Conservation (phyloP, 2,113 vertebrate genomes). For the Pseudopipra pipra region DNA sequence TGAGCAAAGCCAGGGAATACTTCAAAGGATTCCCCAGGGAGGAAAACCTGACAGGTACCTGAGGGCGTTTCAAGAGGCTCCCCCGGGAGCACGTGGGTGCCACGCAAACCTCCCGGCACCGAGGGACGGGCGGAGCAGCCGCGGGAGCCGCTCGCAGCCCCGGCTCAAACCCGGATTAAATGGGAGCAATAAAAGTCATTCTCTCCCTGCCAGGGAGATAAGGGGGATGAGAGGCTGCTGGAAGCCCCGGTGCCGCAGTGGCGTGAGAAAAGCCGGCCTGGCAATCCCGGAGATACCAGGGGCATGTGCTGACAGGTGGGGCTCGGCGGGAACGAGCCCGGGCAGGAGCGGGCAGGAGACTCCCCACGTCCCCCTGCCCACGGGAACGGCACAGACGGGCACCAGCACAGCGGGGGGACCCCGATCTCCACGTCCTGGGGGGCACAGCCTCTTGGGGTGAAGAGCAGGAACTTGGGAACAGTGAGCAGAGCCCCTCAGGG, state of each 20-base stretch:
- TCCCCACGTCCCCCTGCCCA: neutral
- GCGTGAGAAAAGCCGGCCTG: constrained; percentile 16
- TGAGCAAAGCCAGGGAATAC: neutral
- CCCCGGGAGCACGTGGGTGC: neutral
- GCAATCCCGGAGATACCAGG: neutral
- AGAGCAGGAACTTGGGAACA: neutral
- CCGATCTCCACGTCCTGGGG: accelerated
- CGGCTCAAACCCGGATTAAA: neutral
- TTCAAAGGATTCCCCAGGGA: neutral
- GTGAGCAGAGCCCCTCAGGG: neutral
- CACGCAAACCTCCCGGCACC: neutral
- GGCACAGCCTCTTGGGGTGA: neutral
- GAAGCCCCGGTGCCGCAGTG: neutral
- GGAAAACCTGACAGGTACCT: neutral
- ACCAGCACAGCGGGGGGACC: neutral
- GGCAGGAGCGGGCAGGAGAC: neutral
- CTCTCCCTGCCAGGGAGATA: constrained; percentile 21
- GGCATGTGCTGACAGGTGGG: neutral
- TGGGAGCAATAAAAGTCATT: neutral
- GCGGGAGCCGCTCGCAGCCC: neutral
- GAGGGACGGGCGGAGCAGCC: accelerated
- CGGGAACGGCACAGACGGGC: neutral
- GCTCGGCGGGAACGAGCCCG: accelerated
- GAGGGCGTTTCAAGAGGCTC: neutral
- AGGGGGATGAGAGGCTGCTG: constrained; percentile 12